Percentiles rank a stretch among this genome's conserved stretches.
phyloP scores from a whole-genome alignment of 2,797 vertebrate species.

The Alfaro cultratus region DNA sequence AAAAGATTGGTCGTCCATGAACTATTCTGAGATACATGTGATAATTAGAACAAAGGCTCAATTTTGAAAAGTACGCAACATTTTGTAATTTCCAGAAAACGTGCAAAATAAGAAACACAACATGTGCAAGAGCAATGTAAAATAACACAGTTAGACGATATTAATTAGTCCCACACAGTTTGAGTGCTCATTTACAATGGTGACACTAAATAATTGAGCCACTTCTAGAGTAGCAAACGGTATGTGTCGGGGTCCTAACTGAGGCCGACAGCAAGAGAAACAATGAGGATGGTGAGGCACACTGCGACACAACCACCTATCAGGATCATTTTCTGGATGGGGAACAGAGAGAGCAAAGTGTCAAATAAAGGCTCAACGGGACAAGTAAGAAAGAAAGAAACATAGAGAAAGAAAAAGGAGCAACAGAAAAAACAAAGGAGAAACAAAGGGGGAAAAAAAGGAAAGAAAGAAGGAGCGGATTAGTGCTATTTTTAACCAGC shows the following conservation, averaged over 20 bases:
- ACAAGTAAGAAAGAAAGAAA: background rate
- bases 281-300: slow-evolving; percentile 75
- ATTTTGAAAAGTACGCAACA: background rate
- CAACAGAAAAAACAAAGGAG: background rate
- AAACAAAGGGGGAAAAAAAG: background rate
- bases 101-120: slow-evolving; percentile 27
- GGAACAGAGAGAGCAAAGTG: slow-evolving; percentile 22
- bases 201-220: background rate
- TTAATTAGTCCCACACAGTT: background rate
- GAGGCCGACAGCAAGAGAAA: slow-evolving; percentile 75
- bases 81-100: slow-evolving; percentile 1
- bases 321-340: slow-evolving; percentile 80
- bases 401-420: background rate
- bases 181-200: background rate
- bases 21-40: background rate
- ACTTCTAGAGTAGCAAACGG: background rate
- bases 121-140: slow-evolving; percentile 30
- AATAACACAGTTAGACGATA: background rate
- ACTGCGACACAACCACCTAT: slow-evolving; percentile 77
- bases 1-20: background rate
- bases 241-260: slow-evolving; percentile 58
- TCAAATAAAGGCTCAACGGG: slow-evolving; percentile 29
- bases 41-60: background rate
- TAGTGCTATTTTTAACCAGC: slow-evolving; percentile 43
- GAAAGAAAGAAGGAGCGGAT: background rate